Base-by-base conservation (phyloP, 1,140 invertebrate species). In the Microplitis mediator region DNA sequence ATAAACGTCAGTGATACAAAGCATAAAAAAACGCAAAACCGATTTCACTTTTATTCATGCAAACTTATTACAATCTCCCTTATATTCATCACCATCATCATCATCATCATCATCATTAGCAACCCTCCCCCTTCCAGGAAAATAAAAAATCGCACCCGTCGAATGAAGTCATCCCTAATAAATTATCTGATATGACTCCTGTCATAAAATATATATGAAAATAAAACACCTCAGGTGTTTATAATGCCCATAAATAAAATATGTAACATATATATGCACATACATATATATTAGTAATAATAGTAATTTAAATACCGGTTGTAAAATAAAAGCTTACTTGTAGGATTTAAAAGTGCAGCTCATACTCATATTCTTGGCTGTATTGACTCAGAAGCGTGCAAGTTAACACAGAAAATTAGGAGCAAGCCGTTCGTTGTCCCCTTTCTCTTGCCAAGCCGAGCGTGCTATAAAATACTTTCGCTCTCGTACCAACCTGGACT, bases 381-480 rank as follows among this genome's bases (percentile, higher is more conserved):
- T 66, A 23, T 23, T 68, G 78, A 79, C 80, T 80, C 23, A 69
- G 36, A 60, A 79, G 80, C 79, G 76, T 77, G 78, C 74, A 81
- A 85, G 81, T 82, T 84, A 81, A 84, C 81, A 76, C 85, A 85
- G 84, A 86, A 75, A 87, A 87, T 87, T 87, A 86, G 85, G 85
- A 87, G 83, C 84, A 85, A 82, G 84, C 79, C 84, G 63, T 51
- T 23, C n/a, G 62, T 80, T 87, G 84, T 86, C 85, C 85, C 86
- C 86, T 87, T 87, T 87, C 85, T 86, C 86, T 87, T 87, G 81
- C 84, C 82, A 85, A 87, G 84, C 85, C 79, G 84, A 87, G 81
- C 86, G 84, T 87, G 84, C 75, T 81, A 84, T 81, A 86, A 85
- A 86, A 84, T 86, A 87, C 86, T 87, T 87, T 87, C 85, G 81